Conservation (phyloP, 1,140 invertebrate species). For the Zaprionus inermis region DNA sequence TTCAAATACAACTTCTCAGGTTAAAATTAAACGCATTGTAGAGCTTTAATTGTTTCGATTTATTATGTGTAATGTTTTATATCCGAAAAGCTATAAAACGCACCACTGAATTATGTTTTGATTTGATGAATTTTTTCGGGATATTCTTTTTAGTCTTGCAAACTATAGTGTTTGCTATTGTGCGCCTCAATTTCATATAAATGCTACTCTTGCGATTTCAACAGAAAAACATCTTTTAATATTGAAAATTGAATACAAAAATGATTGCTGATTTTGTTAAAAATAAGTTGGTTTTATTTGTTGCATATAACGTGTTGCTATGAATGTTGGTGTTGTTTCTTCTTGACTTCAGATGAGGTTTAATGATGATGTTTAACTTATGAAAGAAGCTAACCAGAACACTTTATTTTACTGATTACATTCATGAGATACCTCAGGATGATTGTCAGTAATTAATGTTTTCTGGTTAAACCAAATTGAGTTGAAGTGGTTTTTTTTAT, state of each 20-base stretch:
- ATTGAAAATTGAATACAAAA: constrained; percentile 48
- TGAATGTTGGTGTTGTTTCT: constrained; percentile 30
- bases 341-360: constrained; percentile 39
- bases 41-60: constrained; percentile 52
- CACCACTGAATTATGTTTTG: constrained; percentile 69
- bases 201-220: constrained; percentile 52
- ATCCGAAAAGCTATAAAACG: constrained; percentile 76
- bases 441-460: constrained; percentile 17
- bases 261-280: constrained; percentile 36
- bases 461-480: constrained; percentile 58
- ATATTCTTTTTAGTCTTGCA: constrained; percentile 23
- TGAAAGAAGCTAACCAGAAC: constrained; percentile 16
- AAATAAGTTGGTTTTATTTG: constrained; percentile 55
- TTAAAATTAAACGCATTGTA: constrained; percentile 48
- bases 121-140: constrained; percentile 14
- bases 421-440: constrained; percentile 2
- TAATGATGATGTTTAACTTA: constrained; percentile 28
- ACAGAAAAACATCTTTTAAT: constrained; percentile 42
- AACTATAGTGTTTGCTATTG: constrained; percentile 54
- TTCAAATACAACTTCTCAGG: constrained; percentile 50
- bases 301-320: constrained; percentile 28
- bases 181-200: constrained; percentile 72
- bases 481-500: constrained; percentile 43
- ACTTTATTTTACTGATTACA: constrained; percentile 5
- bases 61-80: constrained; percentile 67